Percentiles rank a stretch among this genome's conserved stretches.
Conservation (phyloP, 2,113 vertebrate species). For the Atractosteus spatula region DNA sequence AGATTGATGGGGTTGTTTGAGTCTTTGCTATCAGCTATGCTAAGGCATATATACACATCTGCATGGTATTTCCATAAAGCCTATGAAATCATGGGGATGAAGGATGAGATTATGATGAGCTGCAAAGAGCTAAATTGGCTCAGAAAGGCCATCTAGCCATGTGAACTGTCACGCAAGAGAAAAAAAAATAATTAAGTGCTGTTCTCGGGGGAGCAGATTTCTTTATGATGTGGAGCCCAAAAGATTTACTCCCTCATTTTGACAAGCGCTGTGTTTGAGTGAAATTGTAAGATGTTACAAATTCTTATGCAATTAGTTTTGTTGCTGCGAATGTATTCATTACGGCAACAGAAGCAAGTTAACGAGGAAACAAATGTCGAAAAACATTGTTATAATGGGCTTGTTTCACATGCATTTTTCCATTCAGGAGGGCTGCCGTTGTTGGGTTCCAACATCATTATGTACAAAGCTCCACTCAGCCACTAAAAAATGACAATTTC, state of each 20-base stretch:
- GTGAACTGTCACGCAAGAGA: constrained; percentile 20
- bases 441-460: no score
- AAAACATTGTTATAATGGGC: no score
- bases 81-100: constrained; percentile 43
- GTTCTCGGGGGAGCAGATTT: constrained; percentile 27
- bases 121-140: constrained; percentile 41
- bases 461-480: no score
- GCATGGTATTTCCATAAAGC: constrained; percentile 53
- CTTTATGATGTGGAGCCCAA: constrained; percentile 17
- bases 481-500: no score
- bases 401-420: no score
- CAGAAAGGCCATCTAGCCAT: constrained; percentile 30
- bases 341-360: neutral
- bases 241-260: constrained; percentile 13
- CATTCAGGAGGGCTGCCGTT: no score
- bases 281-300: neutral
- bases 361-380: no score
- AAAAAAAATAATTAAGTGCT: constrained; percentile 31
- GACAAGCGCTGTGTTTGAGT: neutral
- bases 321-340: neutral
- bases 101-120: constrained; percentile 38
- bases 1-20: constrained; percentile 49
- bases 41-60: constrained; percentile 33
- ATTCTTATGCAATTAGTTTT: neutral
- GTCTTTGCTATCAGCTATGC: constrained; percentile 27